phyloP scores from a whole-genome alignment of 23 tunicate genomes.

The Halocynthia roretzi region DNA sequence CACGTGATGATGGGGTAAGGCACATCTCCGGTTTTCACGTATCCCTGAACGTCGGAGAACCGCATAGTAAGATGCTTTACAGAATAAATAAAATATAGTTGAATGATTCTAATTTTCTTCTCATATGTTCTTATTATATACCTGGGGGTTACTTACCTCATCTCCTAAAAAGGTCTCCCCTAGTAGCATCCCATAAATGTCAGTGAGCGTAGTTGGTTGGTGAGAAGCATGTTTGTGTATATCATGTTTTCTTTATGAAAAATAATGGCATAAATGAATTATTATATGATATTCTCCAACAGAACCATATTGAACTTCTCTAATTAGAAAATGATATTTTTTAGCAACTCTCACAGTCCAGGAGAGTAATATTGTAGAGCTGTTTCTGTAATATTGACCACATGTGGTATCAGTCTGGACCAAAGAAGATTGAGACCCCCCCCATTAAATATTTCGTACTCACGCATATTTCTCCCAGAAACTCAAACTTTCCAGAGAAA shows the following conservation, averaged over 20 bases:
- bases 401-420: too few relatives aligned
- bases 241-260: not conserved
- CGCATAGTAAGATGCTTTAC: not conserved
- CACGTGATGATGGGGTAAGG: conserved; percentile 24
- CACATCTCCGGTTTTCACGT: conserved; percentile 11
- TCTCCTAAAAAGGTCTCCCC: conserved; percentile 19
- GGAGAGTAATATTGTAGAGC: too few relatives aligned
- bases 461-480: not conserved
- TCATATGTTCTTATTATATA: too few relatives aligned
- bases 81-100: not conserved
- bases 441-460: not conserved
- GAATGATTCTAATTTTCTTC: too few relatives aligned
- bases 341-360: not conserved
- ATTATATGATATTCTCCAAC: not conserved
- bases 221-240: not conserved
- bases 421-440: not conserved
- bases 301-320: not conserved
- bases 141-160: not conserved
- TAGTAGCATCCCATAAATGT: conserved; percentile 12
- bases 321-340: not conserved
- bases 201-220: conserved; percentile 27
- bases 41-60: not conserved
- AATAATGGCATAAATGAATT: not conserved
- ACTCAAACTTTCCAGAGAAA: not conserved
- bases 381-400: too few relatives aligned